phyloP scores from a whole-genome alignment of 2,797 vertebrate species.

The Perodicticus potto region DNA sequence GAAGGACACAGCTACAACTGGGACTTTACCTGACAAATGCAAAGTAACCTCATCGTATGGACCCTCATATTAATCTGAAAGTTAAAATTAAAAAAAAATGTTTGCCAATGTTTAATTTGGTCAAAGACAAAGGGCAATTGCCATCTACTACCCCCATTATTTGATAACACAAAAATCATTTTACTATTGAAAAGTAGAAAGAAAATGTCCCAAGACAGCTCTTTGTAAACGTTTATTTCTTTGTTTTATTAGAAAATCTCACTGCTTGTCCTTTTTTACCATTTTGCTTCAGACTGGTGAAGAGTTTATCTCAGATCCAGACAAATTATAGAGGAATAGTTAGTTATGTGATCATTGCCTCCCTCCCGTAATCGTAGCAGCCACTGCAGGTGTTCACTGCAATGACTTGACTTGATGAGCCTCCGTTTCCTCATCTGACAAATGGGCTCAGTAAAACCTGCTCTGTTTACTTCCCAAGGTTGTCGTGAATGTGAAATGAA shows the following conservation, averaged over 20 bases:
- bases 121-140: not conserved
- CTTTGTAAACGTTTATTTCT: not conserved
- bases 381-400: not conserved
- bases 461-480: not conserved
- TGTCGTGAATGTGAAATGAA: not conserved
- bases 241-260: not conserved
- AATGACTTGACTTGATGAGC: not conserved
- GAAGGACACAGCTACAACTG: too few species aligned
- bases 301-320: not conserved
- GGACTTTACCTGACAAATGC: too few species aligned
- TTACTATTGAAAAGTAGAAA: not conserved
- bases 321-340: not conserved
- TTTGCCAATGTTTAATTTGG: not conserved
- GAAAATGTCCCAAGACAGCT: not conserved
- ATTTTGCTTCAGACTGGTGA: not conserved
- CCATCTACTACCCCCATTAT: not conserved
- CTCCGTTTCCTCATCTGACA: not conserved
- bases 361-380: too few species aligned
- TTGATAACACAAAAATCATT: constrained; percentile 4
- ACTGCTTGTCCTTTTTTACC: too few species aligned
- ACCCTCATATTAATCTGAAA: too few species aligned
- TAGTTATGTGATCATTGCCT: accelerated
- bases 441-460: not conserved
- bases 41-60: too few species aligned
- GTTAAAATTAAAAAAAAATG: too few species aligned